Conservation (phyloP, 2,113 vertebrate species). For the Ctenomys sociabilis region DNA sequence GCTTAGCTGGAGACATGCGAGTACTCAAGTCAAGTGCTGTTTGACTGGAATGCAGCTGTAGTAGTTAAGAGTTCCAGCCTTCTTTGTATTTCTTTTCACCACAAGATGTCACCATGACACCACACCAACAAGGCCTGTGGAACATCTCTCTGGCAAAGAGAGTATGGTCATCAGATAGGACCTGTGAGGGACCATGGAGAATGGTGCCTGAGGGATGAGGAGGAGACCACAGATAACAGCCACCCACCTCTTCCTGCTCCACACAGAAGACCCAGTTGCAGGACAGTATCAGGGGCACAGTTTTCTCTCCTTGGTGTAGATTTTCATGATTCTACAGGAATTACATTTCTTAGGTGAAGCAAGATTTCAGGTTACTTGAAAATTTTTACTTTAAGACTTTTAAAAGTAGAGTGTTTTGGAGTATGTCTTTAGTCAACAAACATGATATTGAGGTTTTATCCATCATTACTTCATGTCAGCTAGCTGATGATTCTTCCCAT, state of each 20-base stretch:
- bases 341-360: background rate
- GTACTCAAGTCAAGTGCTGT: background rate
- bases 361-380: background rate
- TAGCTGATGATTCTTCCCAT: background rate
- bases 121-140: constrained; percentile 36
- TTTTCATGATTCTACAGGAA: background rate
- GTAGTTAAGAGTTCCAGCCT: constrained; percentile 21
- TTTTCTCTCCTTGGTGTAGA: background rate
- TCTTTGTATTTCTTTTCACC: constrained; percentile 76
- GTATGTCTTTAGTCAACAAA: background rate
- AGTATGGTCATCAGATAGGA: background rate
- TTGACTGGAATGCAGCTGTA: background rate
- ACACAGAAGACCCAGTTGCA: background rate
- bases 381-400: background rate
- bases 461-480: background rate
- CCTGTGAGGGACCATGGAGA: background rate
- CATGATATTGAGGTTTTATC: background rate
- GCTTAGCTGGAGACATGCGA: background rate
- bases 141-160: constrained; percentile 76
- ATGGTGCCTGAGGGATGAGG: background rate
- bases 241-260: background rate
- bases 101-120: constrained; percentile 86
- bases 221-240: background rate
- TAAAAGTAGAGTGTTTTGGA: background rate
- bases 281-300: background rate